These are phyloP conservation scores for Crotalus tigris DNA, from an alignment of 2,113 vertebrate species.

Conservation along the genomic window DNA sequence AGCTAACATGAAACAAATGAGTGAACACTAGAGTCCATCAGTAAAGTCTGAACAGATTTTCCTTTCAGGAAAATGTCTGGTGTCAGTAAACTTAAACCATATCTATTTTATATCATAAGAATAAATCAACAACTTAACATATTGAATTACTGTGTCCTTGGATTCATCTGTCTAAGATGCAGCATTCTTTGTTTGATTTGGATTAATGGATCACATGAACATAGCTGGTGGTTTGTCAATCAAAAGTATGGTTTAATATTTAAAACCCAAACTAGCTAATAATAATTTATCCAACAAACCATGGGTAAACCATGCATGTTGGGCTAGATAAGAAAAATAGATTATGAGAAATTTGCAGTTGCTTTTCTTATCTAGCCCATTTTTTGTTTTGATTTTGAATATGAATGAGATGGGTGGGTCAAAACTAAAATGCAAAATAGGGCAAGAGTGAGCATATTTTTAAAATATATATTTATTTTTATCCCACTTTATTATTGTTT, in stretches of 20 bases:
- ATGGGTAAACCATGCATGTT: background rate
- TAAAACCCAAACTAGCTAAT: background rate
- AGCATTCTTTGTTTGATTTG: background rate
- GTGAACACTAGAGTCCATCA: background rate
- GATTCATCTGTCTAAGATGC: background rate
- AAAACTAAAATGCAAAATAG: background rate
- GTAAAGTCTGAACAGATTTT: background rate
- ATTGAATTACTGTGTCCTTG: background rate
- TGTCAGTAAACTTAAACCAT: conserved; percentile 18
- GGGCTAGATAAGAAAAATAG: background rate
- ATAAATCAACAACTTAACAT: background rate
- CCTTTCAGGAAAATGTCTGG: conserved; percentile 28
- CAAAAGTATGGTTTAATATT: background rate
- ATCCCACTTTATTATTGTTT: background rate
- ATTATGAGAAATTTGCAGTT: background rate
- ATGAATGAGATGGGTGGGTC: background rate
- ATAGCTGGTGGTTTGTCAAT: background rate
- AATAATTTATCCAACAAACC: background rate
- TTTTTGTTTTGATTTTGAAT: background rate
- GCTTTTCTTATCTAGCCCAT: background rate
- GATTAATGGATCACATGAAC: background rate
- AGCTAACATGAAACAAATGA: conserved; percentile 4
- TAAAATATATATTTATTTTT: background rate
- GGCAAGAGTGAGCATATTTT: background rate
- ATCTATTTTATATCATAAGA: background rate